Percentiles rank a stretch among this genome's conserved stretches.
These are phyloP conservation scores for Enhydra lutris DNA, from an alignment of 2,113 vertebrate genomes.

Conservation along the genomic window DNA sequence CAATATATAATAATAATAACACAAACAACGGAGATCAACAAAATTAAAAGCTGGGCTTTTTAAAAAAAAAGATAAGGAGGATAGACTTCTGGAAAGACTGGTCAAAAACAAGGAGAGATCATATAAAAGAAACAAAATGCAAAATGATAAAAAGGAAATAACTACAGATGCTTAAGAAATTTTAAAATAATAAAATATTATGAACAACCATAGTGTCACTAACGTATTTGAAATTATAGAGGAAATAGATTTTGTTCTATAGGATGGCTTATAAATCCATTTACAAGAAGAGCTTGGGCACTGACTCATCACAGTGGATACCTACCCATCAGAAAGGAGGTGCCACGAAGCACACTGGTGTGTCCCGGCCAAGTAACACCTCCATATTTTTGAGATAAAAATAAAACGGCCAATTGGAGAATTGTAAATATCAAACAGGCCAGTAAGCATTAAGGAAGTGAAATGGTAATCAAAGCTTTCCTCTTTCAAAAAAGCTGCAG, in stretches of 20 bases:
- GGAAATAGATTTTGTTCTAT: background rate
- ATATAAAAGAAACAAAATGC: background rate
- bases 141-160: background rate
- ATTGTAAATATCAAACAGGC: background rate
- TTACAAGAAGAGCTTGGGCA: background rate
- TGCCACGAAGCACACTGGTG: too few relatives aligned
- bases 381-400: background rate
- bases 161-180: background rate
- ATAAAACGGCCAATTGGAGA: background rate
- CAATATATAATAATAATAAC: background rate
- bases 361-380: background rate
- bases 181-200: background rate
- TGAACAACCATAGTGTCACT: background rate
- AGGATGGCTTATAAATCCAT: background rate
- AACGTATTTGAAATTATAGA: background rate
- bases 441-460: background rate
- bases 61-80: background rate
- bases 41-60: background rate
- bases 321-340: background rate
- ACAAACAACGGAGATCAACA: background rate
- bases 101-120: background rate
- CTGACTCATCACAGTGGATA: background rate
- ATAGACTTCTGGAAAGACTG: background rate
- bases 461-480: background rate
- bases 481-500: background rate